phyloP scores from a whole-genome alignment of 2,113 vertebrate species.

The Atlantisia rogersi region DNA sequence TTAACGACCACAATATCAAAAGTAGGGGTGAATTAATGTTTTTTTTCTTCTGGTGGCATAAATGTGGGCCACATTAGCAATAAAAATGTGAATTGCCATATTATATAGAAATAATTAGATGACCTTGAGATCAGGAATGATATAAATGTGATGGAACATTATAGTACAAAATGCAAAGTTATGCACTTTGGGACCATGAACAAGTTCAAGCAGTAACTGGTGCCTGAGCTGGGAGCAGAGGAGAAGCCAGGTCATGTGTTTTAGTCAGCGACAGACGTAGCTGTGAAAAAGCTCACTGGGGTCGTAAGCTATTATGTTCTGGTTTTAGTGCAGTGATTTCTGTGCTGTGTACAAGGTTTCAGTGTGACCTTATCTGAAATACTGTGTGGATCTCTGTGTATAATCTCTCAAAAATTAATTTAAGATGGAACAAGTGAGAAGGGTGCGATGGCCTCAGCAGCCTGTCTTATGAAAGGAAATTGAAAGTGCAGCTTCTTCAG shows the following conservation, averaged over 20 bases:
- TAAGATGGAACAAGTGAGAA: neutral
- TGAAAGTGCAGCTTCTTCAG: neutral
- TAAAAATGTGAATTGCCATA: slow-evolving; percentile 43
- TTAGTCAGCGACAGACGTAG: neutral
- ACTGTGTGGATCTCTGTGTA: neutral
- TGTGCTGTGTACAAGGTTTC: neutral
- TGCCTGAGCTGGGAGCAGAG: neutral
- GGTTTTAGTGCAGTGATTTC: neutral
- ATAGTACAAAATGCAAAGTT: slow-evolving; percentile 19
- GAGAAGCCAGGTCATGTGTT: neutral
- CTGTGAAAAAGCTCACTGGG: neutral
- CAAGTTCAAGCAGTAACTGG: neutral
- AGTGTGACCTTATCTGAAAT: neutral
- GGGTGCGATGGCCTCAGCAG: neutral
- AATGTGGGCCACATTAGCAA: neutral
- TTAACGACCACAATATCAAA: neutral
- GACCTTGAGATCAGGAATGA: slow-evolving; percentile 16
- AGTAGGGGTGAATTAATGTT: neutral
- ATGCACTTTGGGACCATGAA: slow-evolving; percentile 5
- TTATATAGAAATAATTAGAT: slow-evolving; percentile 47
- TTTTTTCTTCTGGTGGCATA: neutral
- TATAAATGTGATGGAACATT: slow-evolving; percentile 9
- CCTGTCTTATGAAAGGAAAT: neutral
- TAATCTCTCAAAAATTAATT: neutral
- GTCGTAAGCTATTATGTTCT: neutral